Evolutionary conservation across 2,888 invertebrate species (phyloP).

Genomic region (Pyrgus malvae): DNA sequence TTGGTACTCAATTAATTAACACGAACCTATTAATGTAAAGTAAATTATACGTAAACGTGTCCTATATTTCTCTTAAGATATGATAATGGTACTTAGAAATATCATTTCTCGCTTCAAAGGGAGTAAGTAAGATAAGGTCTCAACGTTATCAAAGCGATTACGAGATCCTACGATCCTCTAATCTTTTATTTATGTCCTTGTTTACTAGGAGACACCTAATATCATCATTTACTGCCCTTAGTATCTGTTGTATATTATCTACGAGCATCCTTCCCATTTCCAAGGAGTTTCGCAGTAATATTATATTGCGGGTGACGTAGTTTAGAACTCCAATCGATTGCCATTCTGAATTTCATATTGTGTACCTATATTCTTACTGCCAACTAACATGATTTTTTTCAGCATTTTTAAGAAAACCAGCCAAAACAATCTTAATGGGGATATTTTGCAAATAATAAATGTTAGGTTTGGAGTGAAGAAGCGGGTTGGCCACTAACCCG

Average conservation of each 20-base stretch:
- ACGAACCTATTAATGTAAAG: constrained; percentile 12
- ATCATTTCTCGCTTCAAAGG: constrained; percentile 21
- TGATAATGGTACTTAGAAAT: constrained; percentile 16
- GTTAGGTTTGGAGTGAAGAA: no score
- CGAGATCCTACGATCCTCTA: constrained; percentile 15
- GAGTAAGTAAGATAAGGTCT: constrained; percentile 11
- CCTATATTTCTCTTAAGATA: constrained; percentile 15
- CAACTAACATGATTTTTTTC: no score
- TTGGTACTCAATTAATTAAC: constrained; percentile 22
- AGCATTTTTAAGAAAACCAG: no score
- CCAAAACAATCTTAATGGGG: no score
- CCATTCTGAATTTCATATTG: no score
- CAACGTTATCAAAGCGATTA: constrained; percentile 17
- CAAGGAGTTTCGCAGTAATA: background rate
- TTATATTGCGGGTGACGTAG: no score
- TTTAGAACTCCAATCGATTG: no score
- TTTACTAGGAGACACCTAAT: constrained; percentile 20
- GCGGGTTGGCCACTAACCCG: no score
- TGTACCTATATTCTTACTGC: no score
- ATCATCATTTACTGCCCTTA: constrained; percentile 10
- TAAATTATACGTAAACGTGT: constrained; percentile 14
- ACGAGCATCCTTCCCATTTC: background rate
- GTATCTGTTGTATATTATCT: background rate
- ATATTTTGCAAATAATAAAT: no score
- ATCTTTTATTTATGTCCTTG: constrained; percentile 25